Base-by-base conservation (phyloP, 2,888 invertebrate genomes). In the Dromius quadrimaculatus region DNA sequence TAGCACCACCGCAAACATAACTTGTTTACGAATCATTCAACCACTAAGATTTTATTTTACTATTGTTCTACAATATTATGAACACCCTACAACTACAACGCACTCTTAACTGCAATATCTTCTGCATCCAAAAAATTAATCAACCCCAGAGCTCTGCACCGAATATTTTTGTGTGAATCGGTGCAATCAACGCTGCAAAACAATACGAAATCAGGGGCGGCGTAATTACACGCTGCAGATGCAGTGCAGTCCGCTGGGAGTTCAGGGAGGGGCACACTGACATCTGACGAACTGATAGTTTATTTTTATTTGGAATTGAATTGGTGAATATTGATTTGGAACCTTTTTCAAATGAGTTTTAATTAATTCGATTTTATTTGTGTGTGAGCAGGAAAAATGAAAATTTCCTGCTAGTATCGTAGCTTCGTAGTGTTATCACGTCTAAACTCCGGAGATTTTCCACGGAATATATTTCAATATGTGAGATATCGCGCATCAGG, bases 391-490 rank as follows among this genome's bases (percentile, higher is more conserved):
- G 36, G 50, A 47, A 36, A 65, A 65, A 65, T 65, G 65, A 65
- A 65, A 65, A 65, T 65, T 65, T 65, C 65, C 65, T 47, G 47
- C 50, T 50, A 50, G 38, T 41, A 61, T 61, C 41, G 20, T 22
- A 9, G 41, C n/a, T 11, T 41, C 23, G 38, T 23, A 57, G 23
- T 50, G 66, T 68, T 68, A 68, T 68, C 68, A 57, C 43, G 43
- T 68, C 50, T 59, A 43, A 68, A 68, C 57, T 57, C 59, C 41
- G 59, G 57, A 68, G 68, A 68, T 68, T 68, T 68, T 57, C 59
- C 68, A 15, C 68, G 43, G 43, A 59, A 68, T 68, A 68, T 68
- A 68, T 68, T 68, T 59, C 68, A 68, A 68, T 68, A 68, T 68
- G 34, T 68, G 68, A 43, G 68, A 68, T 68, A 68, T 28, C 68